Conservation (phyloP, 2,113 vertebrate species). For the Epinephelus cyanopodus region DNA sequence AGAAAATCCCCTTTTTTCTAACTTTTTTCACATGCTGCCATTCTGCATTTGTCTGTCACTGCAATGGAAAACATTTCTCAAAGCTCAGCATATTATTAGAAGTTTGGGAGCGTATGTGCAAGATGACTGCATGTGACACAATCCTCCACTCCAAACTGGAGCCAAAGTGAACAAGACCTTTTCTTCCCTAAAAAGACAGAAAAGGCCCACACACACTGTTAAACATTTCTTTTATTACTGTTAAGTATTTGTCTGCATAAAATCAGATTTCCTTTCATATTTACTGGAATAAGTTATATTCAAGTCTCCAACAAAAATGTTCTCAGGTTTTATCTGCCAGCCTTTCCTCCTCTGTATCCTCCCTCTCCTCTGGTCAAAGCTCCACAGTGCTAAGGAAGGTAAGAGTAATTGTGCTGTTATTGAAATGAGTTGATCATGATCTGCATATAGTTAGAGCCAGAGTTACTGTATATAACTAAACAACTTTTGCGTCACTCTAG, state of each 20-base stretch:
- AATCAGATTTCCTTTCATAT: not conserved
- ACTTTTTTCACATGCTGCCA: not conserved
- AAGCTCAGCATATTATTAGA: not conserved
- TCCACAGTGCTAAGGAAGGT: conserved; percentile 50
- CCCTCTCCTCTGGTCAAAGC: conserved; percentile 38
- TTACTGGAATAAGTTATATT: not conserved
- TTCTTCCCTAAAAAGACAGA: not conserved
- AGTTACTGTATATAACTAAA: not conserved
- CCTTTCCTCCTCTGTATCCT: conserved; percentile 22
- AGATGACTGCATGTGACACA: not conserved
- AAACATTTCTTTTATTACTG: too few species aligned
- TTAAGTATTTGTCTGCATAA: not conserved
- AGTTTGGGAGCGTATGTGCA: not conserved
- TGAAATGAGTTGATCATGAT: not conserved
- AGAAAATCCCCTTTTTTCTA: conserved; percentile 27
- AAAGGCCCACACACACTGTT: not conserved
- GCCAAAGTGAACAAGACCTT: not conserved
- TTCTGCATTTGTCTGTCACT: not conserved
- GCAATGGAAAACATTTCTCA: not conserved
- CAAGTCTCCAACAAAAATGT: not conserved
- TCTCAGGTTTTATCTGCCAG: conserved; percentile 69
- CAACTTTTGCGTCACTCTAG: not conserved
- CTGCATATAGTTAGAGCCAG: not conserved
- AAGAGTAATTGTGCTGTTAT: conserved; percentile 14
- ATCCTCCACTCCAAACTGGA: not conserved